Conservation (phyloP, 2,797 vertebrate species). For the Hoplostethus atlanticus region DNA sequence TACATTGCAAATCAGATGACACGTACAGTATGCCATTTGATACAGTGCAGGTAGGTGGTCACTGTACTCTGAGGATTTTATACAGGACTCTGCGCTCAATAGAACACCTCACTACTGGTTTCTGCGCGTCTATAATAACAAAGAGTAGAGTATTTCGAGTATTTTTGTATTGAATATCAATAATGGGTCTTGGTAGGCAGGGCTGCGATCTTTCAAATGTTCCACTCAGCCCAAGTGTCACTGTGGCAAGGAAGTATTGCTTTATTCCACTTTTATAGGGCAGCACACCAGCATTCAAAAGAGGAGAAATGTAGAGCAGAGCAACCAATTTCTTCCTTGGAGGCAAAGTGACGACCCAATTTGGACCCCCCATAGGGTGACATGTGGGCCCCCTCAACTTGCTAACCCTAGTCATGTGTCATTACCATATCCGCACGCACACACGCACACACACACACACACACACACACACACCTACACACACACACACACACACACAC, state of each 20-base stretch:
- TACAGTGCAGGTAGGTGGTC: too few species aligned
- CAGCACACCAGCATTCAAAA: conserved; percentile 10
- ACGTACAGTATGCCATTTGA: too few species aligned
- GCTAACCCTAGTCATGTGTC: conserved; percentile 60
- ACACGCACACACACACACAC: conserved; percentile 17
- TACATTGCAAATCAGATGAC: too few species aligned
- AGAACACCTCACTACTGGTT: too few species aligned
- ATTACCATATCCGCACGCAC: conserved; percentile 59
- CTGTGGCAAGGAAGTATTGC: neutral
- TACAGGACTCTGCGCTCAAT: too few species aligned
- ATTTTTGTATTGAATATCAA: neutral
- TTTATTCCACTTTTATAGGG: conserved; percentile 27
- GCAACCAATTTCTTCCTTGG: conserved; percentile 49
- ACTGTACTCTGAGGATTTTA: too few species aligned
- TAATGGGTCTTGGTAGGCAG: neutral
- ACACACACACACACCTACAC: conserved; percentile 15
- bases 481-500: conserved; percentile 22
- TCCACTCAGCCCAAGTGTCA: conserved; percentile 7
- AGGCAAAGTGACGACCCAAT: conserved; percentile 65
- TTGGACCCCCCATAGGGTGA: conserved; percentile 50
- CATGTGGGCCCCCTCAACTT: conserved; percentile 58
- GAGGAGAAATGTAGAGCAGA: conserved; percentile 53
- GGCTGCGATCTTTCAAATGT: neutral
- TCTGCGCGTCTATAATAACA: neutral
- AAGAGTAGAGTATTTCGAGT: too few species aligned